These are phyloP conservation scores for Hydropsyche betteni DNA, from an alignment of 2,888 invertebrate genomes.

Conservation along the genomic window DNA sequence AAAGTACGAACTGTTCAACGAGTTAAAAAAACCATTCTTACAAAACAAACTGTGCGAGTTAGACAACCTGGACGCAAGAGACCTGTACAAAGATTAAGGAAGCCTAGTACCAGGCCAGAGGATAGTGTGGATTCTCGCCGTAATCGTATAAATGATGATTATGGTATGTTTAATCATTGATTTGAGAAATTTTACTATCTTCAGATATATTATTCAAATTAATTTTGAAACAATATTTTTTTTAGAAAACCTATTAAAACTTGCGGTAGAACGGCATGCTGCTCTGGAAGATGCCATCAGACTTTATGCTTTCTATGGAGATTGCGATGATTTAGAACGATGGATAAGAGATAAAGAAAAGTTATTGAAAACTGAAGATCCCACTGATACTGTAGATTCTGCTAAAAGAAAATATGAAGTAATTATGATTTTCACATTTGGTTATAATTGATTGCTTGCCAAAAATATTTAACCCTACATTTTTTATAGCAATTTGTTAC, in stretches of 20 bases:
- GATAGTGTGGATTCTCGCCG: constrained; percentile 83
- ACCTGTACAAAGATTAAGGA: constrained; percentile 58
- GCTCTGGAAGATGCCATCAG: constrained; percentile 92
- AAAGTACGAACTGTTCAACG: constrained; percentile 84
- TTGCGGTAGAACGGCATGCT: constrained; percentile 82
- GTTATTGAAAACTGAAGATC: constrained; percentile 83
- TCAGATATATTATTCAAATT: background rate
- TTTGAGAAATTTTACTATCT: background rate
- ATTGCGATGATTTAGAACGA: constrained; percentile 96
- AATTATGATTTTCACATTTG: background rate
- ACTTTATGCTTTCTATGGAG: constrained; percentile 91
- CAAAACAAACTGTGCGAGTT: constrained; percentile 85
- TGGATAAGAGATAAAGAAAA: constrained; percentile 98
- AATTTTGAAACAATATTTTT: background rate
- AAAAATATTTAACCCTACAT: constrained; percentile 34
- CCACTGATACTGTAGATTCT: constrained; percentile 88
- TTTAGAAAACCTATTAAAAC: constrained; percentile 75
- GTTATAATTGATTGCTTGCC: constrained; percentile 18
- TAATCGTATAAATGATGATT: constrained; percentile 81
- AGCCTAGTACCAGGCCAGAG: constrained; percentile 46
- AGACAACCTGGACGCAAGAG: constrained; percentile 65
- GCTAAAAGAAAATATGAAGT: constrained; percentile 93
- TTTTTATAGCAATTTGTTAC: constrained; percentile 85
- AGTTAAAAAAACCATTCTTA: constrained; percentile 89
- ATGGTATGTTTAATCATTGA: constrained; percentile 59